Percentiles rank a stretch among this genome's conserved stretches.
Conservation (phyloP, 2,888 invertebrate genomes). For the Orthosia gothica region DNA sequence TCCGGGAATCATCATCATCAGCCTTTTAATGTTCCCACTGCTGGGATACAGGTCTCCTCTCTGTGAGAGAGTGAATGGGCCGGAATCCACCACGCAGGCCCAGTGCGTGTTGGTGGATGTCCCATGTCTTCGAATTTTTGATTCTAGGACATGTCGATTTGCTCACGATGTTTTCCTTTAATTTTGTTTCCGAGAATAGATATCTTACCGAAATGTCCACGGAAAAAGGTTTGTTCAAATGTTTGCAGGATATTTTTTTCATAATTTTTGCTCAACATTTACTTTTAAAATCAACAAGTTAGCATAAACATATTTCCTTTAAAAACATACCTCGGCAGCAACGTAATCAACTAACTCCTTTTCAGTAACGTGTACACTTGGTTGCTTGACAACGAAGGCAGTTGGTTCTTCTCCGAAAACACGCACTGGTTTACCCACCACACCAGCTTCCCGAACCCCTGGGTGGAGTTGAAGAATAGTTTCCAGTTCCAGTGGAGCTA, state of each 20-base stretch:
- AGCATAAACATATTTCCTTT: not conserved
- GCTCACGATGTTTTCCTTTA: no score
- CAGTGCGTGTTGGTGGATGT: no score
- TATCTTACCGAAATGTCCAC: not conserved
- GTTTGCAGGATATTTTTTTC: not conserved
- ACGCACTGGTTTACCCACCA: slow-evolving; percentile 94
- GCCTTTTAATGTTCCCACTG: no score
- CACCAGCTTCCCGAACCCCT: slow-evolving; percentile 94
- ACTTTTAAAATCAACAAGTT: not conserved
- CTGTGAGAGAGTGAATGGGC: no score
- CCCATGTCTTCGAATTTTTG: no score
- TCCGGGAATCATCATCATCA: no score
- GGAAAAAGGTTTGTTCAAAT: not conserved
- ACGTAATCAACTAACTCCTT: slow-evolving; percentile 91
- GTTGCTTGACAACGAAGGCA: slow-evolving; percentile 94
- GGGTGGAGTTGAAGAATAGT: slow-evolving; percentile 94
- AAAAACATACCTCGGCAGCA: slow-evolving; percentile 76
- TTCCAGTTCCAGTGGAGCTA: slow-evolving; percentile 97
- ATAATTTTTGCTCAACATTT: not conserved
- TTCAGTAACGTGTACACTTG: slow-evolving; percentile 88
- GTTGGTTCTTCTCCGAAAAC: slow-evolving; percentile 93
- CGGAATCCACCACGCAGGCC: no score
- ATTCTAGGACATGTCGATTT: no score
- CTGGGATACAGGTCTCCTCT: no score
- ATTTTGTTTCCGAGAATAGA: not conserved